Evolutionary conservation across 1,140 invertebrate genomes (phyloP).

Genomic region (Chionoecetes opilio): DNA sequence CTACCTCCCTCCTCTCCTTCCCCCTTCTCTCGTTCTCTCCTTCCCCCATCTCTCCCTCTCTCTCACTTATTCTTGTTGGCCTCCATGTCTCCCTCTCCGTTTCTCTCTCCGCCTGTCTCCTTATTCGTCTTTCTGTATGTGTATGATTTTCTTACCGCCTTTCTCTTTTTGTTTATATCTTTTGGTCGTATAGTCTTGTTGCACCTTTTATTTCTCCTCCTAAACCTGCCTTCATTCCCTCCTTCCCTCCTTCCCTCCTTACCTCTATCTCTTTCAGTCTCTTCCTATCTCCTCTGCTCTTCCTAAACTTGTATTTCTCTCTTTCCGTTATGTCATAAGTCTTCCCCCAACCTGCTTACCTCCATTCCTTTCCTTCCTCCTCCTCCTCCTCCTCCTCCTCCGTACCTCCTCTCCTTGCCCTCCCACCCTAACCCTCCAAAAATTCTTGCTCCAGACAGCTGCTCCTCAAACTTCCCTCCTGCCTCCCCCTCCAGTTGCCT

Average conservation of each 20-base stretch:
- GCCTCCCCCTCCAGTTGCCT: neutral
- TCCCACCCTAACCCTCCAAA: neutral
- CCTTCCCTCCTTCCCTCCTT: neutral
- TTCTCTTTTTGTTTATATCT: neutral
- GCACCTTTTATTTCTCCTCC: neutral
- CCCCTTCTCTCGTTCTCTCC: neutral
- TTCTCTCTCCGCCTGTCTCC: neutral
- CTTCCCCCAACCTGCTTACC: neutral
- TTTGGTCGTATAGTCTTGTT: neutral
- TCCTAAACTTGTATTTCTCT: too few species aligned
- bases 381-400: neutral
- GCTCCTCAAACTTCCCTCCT: neutral
- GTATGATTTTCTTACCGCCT: neutral
- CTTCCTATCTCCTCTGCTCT: too few species aligned
- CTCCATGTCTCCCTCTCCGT: neutral
- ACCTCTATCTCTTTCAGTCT: too few species aligned
- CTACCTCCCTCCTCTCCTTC: neutral
- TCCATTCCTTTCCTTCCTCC: neutral
- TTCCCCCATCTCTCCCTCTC: neutral
- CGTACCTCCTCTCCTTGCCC: too few species aligned
- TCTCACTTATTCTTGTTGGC: neutral
- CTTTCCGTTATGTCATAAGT: too few species aligned
- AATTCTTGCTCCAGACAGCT: neutral
- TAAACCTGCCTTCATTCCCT: neutral
- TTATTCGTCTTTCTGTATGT: conserved; percentile 1